phyloP scores from a whole-genome alignment of 2,797 vertebrate genomes.

The Ptychobarbus kaznakovi region DNA sequence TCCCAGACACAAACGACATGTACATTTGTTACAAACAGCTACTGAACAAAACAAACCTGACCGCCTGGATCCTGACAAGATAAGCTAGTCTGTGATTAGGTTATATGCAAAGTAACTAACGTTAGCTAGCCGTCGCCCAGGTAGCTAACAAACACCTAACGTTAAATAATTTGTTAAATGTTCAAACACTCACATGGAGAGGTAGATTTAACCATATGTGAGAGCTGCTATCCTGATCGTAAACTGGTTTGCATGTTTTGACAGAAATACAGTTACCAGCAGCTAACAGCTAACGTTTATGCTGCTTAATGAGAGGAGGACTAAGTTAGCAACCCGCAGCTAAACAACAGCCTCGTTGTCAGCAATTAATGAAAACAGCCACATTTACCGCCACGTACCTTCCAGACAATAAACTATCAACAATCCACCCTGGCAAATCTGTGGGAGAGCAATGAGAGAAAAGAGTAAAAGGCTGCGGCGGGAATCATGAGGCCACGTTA shows the following conservation, averaged over 20 bases:
- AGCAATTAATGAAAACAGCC: not conserved
- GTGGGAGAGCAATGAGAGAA: slow-evolving; percentile 55
- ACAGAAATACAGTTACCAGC: slow-evolving; percentile 30
- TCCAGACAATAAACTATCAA: slow-evolving; percentile 64
- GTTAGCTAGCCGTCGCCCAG: slow-evolving; percentile 9
- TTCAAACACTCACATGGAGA: not conserved
- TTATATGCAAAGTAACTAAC: slow-evolving; percentile 19
- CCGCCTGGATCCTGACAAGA: not conserved
- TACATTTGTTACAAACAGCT: not conserved
- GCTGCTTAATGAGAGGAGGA: not conserved
- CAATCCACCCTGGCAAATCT: slow-evolving; percentile 59
- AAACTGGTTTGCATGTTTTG: slow-evolving; percentile 42
- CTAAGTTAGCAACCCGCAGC: slow-evolving; percentile 23
- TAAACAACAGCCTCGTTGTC: slow-evolving; percentile 24
- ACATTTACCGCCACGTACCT: slow-evolving; percentile 66
- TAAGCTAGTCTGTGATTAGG: not conserved
- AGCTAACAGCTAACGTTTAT: slow-evolving; percentile 38
- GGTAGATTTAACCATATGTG: not conserved
- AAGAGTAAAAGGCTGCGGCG: slow-evolving; percentile 49
- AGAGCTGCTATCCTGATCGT: not conserved
- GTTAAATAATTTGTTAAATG: not conserved
- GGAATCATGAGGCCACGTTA: slow-evolving; percentile 56
- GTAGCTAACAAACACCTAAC: not conserved
- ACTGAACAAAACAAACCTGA: not conserved
- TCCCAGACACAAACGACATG: not conserved